Evolutionary conservation across 2,888 invertebrate genomes (phyloP).

Genomic region (Athrips mouffetella): DNA sequence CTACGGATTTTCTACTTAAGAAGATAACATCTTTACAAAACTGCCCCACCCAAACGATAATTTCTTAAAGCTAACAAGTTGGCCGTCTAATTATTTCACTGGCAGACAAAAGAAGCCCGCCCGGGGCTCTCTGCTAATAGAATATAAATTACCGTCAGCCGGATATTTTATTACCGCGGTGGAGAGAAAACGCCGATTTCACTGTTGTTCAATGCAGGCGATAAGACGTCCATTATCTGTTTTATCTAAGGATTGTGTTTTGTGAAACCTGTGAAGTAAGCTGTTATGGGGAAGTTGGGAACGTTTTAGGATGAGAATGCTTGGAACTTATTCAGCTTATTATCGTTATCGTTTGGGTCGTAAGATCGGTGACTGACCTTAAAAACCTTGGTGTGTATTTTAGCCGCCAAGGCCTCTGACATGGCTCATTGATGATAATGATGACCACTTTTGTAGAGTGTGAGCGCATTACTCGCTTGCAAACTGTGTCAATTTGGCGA

Average conservation of each 20-base stretch:
- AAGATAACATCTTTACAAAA: too few species aligned
- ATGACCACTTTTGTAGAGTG: too few species aligned
- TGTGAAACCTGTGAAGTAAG: conserved; percentile 9
- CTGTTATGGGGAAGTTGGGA: neutral
- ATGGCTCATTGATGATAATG: too few species aligned
- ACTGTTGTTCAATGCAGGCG: conserved; percentile 31
- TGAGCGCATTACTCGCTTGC: too few species aligned
- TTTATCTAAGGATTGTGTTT: conserved; percentile 17
- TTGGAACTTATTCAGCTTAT: too few species aligned
- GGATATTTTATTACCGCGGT: conserved; percentile 37
- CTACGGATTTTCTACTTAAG: too few species aligned
- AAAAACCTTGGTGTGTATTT: too few species aligned
- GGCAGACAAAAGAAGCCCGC: conserved; percentile 27
- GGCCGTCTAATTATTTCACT: neutral
- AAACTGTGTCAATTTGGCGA: too few species aligned
- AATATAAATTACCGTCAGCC: conserved; percentile 42
- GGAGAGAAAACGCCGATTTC: conserved; percentile 32
- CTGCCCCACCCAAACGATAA: neutral
- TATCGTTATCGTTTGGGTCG: too few species aligned
- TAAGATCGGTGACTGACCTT: too few species aligned
- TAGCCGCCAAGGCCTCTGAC: too few species aligned
- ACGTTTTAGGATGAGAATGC: neutral
- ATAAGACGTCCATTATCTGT: conserved; percentile 24
- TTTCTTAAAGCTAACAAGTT: neutral
- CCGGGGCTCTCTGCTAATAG: conserved; percentile 29